Conservation (phyloP, 1,140 invertebrate genomes). For the Lasioglossum albipes region DNA sequence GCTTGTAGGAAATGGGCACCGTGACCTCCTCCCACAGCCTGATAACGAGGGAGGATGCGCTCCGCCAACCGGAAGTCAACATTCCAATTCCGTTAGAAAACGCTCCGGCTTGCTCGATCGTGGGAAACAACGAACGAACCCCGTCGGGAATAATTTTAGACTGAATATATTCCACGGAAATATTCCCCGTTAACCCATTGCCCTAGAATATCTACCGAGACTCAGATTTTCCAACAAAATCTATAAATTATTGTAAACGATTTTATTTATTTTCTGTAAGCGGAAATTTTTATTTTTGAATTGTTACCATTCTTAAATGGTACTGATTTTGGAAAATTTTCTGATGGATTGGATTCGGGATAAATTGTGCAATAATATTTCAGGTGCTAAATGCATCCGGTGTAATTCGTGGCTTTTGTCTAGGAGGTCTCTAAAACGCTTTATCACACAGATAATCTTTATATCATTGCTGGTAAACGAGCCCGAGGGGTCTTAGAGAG, state of each 20-base stretch:
- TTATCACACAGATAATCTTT: conserved; percentile 52
- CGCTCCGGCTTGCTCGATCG: not conserved
- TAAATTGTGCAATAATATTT: not conserved
- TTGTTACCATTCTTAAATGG: too few species aligned
- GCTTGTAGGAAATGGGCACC: conserved; percentile 68
- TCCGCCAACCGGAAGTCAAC: conserved; percentile 46
- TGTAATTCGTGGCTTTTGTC: conserved; percentile 20
- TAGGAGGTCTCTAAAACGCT: conserved; percentile 21
- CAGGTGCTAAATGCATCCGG: conserved; percentile 7
- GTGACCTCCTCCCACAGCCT: conserved; percentile 31
- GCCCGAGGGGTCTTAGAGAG: conserved; percentile 24
- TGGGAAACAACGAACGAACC: conserved; percentile 7
- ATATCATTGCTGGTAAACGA: conserved; percentile 26
- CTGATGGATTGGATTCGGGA: too few species aligned
- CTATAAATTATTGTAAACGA: too few species aligned
- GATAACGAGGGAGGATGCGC: conserved; percentile 45
- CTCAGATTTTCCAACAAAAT: too few species aligned
- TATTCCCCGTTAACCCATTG: too few species aligned
- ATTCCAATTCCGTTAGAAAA: conserved; percentile 43
- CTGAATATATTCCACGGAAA: not conserved
- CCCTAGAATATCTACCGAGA: too few species aligned
- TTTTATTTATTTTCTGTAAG: too few species aligned
- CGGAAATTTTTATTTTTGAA: too few species aligned
- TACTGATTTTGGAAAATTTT: too few species aligned
- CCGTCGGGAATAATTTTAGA: not conserved